Evolutionary conservation across 2,888 invertebrate species (phyloP).

Genomic region (Ophion ventricosus): DNA sequence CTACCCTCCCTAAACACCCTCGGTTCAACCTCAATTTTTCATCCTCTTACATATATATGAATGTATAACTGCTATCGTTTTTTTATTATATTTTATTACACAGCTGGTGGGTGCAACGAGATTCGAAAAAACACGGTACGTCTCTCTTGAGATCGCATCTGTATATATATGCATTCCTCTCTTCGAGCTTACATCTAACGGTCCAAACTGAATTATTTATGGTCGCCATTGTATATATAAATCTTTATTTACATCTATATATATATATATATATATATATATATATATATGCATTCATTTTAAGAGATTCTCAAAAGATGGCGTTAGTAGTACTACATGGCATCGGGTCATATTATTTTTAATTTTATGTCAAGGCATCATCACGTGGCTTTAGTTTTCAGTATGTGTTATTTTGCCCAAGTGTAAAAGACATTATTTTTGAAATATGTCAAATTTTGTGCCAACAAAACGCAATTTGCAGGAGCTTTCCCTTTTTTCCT

Average conservation of each 20-base stretch:
- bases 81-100: constrained; percentile 47
- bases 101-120: neutral
- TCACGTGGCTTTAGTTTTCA: too few species aligned
- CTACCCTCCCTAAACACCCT: constrained; percentile 24
- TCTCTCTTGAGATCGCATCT: constrained; percentile 42
- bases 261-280: neutral
- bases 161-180: neutral
- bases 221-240: neutral
- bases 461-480: too few species aligned
- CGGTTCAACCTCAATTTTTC: constrained; percentile 29
- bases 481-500: too few species aligned
- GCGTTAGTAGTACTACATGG: too few species aligned
- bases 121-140: constrained; percentile 27
- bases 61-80: constrained; percentile 53
- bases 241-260: too few species aligned
- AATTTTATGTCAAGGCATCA: too few species aligned
- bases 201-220: constrained; percentile 27
- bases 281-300: too few species aligned
- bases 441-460: too few species aligned
- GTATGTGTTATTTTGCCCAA: too few species aligned
- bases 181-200: neutral
- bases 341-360: too few species aligned
- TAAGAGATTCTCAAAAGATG: too few species aligned
- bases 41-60: constrained; percentile 43
- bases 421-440: too few species aligned